phyloP scores from a whole-genome alignment of 2,888 invertebrate species.

The Pheosia gnoma region DNA sequence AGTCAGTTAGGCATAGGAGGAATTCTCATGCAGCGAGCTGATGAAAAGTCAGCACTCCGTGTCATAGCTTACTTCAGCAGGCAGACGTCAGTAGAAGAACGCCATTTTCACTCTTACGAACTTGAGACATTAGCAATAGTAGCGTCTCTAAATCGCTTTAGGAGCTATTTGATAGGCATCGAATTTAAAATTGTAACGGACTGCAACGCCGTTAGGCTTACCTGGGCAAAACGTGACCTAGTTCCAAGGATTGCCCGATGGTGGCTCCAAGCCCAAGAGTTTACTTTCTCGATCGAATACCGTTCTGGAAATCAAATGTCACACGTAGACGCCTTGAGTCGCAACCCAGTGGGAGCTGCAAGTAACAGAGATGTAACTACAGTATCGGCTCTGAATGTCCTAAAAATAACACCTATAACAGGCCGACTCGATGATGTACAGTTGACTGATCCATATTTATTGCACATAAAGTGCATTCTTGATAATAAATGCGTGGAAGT shows the following conservation, averaged over 20 bases:
- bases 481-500: too few relatives aligned
- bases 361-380: too few relatives aligned
- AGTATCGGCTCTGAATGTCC: too few relatives aligned
- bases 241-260: conserved; percentile 35
- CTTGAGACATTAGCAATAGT: conserved; percentile 31
- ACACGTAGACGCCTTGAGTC: conserved; percentile 33
- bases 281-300: conserved; percentile 30
- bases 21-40: conserved; percentile 17
- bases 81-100: background rate
- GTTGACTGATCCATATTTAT: too few relatives aligned
- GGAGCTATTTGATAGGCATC: conserved; percentile 32
- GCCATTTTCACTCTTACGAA: too few relatives aligned
- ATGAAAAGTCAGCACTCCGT: conserved; percentile 4
- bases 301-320: conserved; percentile 29
- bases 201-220: conserved; percentile 37
- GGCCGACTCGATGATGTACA: too few relatives aligned
- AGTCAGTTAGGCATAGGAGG: conserved; percentile 24
- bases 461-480: too few relatives aligned
- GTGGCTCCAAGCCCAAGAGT: conserved; percentile 41
- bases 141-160: conserved; percentile 29
- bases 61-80: conserved; percentile 25
- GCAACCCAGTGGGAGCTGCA: conserved; percentile 21
- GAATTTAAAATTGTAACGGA: conserved; percentile 36
- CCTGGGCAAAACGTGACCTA: conserved; percentile 34
- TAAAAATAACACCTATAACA: too few relatives aligned